Base-by-base conservation (phyloP, 2,888 invertebrate genomes). In the Caenorhabditis sp. region DNA sequence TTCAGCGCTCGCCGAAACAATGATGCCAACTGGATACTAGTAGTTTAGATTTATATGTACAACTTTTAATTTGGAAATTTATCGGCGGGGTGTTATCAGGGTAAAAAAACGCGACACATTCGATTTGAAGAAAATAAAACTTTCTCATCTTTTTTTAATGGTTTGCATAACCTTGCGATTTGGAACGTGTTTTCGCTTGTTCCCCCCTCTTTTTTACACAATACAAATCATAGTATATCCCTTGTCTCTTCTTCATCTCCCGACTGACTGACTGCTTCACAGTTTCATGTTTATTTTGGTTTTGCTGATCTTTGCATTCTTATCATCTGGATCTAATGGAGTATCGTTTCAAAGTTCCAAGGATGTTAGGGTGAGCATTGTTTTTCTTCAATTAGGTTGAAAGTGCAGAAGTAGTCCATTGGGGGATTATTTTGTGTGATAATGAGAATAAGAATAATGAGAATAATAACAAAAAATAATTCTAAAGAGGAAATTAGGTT, bases 161-260 rank as follows among this genome's bases (percentile, higher is more conserved):
- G 43, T 43, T 43, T 43, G 17, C 43, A 43, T 43, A 43, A 43
- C 43, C 43, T 43, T 43, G 43, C 17, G 3, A 12, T 14, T 43
- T 31, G 17, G 43, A 43, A 43, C 43, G 43, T 43, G 43, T 43
- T 43, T 43, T 43, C 17, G 17, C 43, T 43, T 17, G 14, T 2
- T 2, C 17, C 17, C 17, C 17, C 43, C 17, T 17, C 17, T 10
- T 43, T 43, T 43, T 43, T 36, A 36, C 36, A 36, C 36, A 36
- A n/a, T n/a, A n/a, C n/a, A n/a, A n/a, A n/a, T n/a, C n/a, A n/a
- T n/a, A n/a, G n/a, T n/a, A n/a, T n/a, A n/a, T n/a, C n/a, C n/a
- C n/a, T 36, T 10, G 5, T 36, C 36, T 8, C 36, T 57, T 36
- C 57, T 57, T 59, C 58, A 26, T 63, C 53, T 26, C 17, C 60